A percentile compares a stretch with the other conserved stretches of the same genome.
Evolutionary conservation across 2,113 vertebrate genomes (phyloP).

Genomic region (Chaetops frenatus): DNA sequence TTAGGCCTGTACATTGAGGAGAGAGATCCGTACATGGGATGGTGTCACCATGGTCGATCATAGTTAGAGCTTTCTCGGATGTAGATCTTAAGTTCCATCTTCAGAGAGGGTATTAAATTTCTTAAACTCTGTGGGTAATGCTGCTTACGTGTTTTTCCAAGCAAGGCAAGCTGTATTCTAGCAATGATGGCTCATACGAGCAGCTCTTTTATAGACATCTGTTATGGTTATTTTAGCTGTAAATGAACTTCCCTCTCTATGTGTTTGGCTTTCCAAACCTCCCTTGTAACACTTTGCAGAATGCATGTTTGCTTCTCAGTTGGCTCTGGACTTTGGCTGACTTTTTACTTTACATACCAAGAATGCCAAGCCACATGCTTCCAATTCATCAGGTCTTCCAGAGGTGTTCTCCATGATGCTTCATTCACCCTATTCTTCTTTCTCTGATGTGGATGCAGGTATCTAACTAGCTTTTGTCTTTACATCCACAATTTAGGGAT

Average conservation of each 20-base stretch:
- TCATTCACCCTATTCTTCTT: neutral
- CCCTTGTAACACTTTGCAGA: neutral
- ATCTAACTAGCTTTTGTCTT: neutral
- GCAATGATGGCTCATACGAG: neutral
- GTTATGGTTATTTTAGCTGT: neutral
- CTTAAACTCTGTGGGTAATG: neutral
- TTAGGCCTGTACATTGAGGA: neutral
- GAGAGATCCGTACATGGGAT: neutral
- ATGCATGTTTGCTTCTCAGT: neutral
- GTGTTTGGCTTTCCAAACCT: neutral
- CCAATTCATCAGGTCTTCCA: neutral
- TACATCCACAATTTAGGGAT: neutral
- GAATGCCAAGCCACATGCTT: neutral
- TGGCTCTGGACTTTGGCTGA: neutral
- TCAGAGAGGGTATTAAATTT: neutral
- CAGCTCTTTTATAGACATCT: neutral
- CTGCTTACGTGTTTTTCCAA: neutral
- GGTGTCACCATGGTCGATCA: neutral
- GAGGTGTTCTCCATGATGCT: neutral
- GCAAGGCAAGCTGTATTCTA: neutral
- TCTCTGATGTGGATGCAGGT: neutral
- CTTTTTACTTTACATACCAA: neutral
- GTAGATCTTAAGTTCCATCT: neutral
- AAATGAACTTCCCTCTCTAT: neutral
- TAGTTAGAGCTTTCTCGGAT: neutral